A percentile compares a stretch with the other conserved stretches of the same genome.
Conservation (phyloP, 2,113 vertebrate genomes). For the Centropristis striata region DNA sequence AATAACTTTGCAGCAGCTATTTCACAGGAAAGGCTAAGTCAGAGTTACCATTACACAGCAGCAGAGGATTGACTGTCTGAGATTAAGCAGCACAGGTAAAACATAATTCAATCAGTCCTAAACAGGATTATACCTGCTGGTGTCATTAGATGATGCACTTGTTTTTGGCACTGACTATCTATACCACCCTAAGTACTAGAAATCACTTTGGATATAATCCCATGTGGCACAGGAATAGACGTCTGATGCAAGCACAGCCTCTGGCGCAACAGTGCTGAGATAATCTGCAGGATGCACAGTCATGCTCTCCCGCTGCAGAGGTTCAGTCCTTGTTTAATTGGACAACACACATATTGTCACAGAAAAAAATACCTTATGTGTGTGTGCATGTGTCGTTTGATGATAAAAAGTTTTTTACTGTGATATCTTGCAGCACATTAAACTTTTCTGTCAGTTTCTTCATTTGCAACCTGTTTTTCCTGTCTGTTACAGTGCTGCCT, state of each 20-base stretch:
- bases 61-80: neutral
- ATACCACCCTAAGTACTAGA: slow-evolving; percentile 56
- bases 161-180: slow-evolving; percentile 67
- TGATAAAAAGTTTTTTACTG: neutral
- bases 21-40: neutral
- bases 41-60: neutral
- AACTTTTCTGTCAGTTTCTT: neutral
- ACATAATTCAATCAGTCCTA: slow-evolving; percentile 67
- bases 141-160: slow-evolving; percentile 41
- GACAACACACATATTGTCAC: neutral
- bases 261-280: slow-evolving; percentile 42
- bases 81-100: slow-evolving; percentile 38
- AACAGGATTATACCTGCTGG: slow-evolving; percentile 47
- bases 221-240: slow-evolving; percentile 71
- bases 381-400: neutral
- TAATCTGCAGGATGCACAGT: slow-evolving; percentile 70
- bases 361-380: neutral
- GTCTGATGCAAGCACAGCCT: slow-evolving; percentile 55
- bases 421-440: neutral
- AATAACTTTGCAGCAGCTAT: neutral
- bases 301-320: slow-evolving; percentile 55
- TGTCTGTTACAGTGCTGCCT: neutral
- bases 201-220: slow-evolving; percentile 73
- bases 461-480: neutral
- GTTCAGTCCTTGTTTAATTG: neutral